A percentile compares a stretch with the other conserved stretches of the same genome.
Evolutionary conservation across 2,888 invertebrate genomes (phyloP).

Genomic region (Embidobia sp.): DNA sequence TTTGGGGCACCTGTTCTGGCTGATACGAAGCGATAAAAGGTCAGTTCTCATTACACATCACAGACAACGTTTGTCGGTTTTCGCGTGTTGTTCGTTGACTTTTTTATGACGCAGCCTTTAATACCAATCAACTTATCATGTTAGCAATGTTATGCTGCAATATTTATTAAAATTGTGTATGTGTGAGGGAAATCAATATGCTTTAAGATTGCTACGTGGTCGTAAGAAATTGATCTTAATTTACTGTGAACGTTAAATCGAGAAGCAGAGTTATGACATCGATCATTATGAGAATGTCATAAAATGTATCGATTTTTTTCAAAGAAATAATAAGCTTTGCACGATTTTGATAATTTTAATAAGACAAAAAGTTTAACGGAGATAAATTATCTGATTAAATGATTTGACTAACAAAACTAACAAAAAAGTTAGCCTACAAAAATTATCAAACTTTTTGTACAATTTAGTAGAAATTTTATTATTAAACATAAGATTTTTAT

Average conservation of each 20-base stretch:
- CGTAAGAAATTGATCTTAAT: conserved; percentile 12
- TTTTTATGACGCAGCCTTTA: conserved; percentile 28
- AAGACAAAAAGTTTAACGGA: too few relatives aligned
- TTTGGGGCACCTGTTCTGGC: conserved; percentile 31
- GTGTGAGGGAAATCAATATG: conserved; percentile 6
- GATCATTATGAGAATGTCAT: background rate
- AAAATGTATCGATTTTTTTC: too few relatives aligned
- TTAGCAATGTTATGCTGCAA: conserved; percentile 18
- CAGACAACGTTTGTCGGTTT: conserved; percentile 19
- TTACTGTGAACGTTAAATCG: conserved; percentile 9
- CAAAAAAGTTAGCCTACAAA: too few relatives aligned
- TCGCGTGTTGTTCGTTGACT: conserved; percentile 17
- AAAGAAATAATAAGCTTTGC: too few relatives aligned
- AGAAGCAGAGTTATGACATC: conserved; percentile 8
- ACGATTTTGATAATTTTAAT: too few relatives aligned
- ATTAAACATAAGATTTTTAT: too few relatives aligned
- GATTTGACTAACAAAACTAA: too few relatives aligned
- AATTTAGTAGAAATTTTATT: too few relatives aligned
- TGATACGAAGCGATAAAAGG: conserved; percentile 37
- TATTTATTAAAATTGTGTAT: conserved; percentile 22
- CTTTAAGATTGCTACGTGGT: background rate
- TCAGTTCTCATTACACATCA: conserved; percentile 16
- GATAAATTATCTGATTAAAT: too few relatives aligned
- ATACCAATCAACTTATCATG: conserved; percentile 30
- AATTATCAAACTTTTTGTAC: too few relatives aligned